Base-by-base conservation (phyloP, 2,888 invertebrate species). In the Melanargia galathea region DNA sequence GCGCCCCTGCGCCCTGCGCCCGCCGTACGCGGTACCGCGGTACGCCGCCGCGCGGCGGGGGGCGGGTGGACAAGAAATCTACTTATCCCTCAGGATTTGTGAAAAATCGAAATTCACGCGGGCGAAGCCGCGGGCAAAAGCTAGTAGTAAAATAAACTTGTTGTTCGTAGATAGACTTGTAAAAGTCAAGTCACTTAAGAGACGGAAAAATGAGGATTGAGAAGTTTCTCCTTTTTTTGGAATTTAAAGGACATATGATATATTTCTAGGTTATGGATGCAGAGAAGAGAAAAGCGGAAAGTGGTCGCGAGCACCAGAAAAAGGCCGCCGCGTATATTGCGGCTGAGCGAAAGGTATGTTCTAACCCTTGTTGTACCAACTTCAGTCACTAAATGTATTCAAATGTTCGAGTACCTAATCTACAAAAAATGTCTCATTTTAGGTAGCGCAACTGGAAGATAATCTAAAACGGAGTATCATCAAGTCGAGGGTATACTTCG, bases 401-500 rank as follows among this genome's bases (percentile, higher is more conserved):
- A 20, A 45, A 16, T 16, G 7, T 11, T 20, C 20, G 7, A 11
- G 20, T 6, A 40, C 6, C n/a, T 40, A 20, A 45, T 18, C 20
- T 11, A 18, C 3, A 2, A 38, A 35, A 13, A 11, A 22, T 20
- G 10, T 46, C 22, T 46, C 10, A 59, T 77, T 81, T 30, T 77
- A 94, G 93, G 93, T 96, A 48, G 94, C 96, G 73, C 93, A 95
- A 75, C 83, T 97, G 30, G 97, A 98, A 82, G 97, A 97, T 71
- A 95, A 95, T 75, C 92, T 96, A 62, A 95, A 95, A 71, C 94
- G 95, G 60, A 95, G 94, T 77, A 97, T 98, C 58, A 92, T 94
- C 40, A 98, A 97, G 84, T 96, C 98, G 1, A 94, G 97, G 63
- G 94, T 96, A 0, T 98, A 98, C 83, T 98, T 98, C 79, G 98